Percentiles rank a stretch among this genome's conserved stretches.
Evolutionary conservation across 2,113 vertebrate genomes (phyloP).

Genomic region (Aleadryas rufinucha): DNA sequence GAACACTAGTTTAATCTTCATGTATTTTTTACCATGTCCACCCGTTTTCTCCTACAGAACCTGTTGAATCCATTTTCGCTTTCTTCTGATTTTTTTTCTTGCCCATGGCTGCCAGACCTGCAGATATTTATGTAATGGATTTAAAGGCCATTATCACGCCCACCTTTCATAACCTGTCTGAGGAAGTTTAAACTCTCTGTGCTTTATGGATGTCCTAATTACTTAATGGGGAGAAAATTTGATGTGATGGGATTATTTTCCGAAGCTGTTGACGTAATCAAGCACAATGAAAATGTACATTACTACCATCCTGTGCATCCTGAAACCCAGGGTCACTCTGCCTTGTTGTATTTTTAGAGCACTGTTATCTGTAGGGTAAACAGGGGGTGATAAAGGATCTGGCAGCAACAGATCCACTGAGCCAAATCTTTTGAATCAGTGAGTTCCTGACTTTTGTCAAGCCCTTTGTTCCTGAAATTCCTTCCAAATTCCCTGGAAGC

Average conservation of each 20-base stretch:
- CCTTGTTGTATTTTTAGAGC: neutral
- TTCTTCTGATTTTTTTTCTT: neutral
- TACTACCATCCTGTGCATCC: neutral
- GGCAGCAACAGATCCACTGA: neutral
- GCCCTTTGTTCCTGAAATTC: neutral
- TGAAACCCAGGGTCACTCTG: neutral
- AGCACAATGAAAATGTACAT: neutral
- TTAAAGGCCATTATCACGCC: neutral
- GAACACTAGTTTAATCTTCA: neutral
- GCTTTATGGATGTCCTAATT: neutral
- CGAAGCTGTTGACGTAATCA: neutral
- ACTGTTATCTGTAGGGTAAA: neutral
- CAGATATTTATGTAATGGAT: neutral
- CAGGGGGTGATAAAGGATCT: neutral
- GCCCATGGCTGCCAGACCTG: neutral
- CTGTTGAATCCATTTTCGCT: neutral
- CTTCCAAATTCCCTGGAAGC: neutral
- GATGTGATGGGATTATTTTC: neutral
- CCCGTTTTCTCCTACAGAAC: neutral
- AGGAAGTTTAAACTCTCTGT: neutral
- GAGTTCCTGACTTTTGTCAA: neutral
- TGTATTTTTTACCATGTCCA: neutral
- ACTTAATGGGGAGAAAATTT: neutral
- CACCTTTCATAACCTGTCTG: neutral
- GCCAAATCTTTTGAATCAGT: neutral